Evolutionary conservation across 2,888 invertebrate species (phyloP), one percentile per base, ranked within the genome.

Genomic region (Caenorhabditis imperialis): DNA sequence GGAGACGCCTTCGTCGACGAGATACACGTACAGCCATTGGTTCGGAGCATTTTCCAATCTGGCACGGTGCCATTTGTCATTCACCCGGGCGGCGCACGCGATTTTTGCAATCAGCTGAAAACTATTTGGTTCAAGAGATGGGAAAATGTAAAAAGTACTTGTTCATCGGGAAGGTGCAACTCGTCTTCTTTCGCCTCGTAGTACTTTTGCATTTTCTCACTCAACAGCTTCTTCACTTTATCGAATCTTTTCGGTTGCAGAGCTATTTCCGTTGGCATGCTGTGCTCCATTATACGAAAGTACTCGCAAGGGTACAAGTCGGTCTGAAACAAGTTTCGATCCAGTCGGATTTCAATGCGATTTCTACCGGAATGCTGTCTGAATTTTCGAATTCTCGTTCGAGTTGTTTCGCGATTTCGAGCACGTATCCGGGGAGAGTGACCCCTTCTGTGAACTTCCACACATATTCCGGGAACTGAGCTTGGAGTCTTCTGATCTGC

Each of bases 191-290:
- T 16, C 1, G 30, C 10, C 8, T 23, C 12, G 33, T 57, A 65
- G 16, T 33, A 42, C 14, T 48, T 10, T 33, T 57, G 55, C 35
- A 65, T 8, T 48, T 57, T 65, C 8, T 50, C 22, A 2, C 5
- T 2, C n/a, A 65, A 18, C 18, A 50, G 30, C n/a, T 30, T 23
- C 20, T 57, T 27, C 8, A 30, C 37, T 35, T 16, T 50, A 20
- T 65, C 65, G 25, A 57, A 50, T 50, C 65, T 40, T 50, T 57
- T 65, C n/a, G 65, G 65, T 25, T 65, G 65, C 2, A 65, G 40
- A 7, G 40, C 50, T 3, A 65, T 3, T 7, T 65, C 65, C 1
- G 65, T 65, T 12, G 65, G 65, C 23, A 25, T 42, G 20, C 65
- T 65, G 23, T 65, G 55, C 10, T 65, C 38, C 55, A 65, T 50